A percentile compares a stretch with the other conserved stretches of the same genome.
These are phyloP conservation scores for Chascanopsetta lugubris DNA, from an alignment of 2,113 vertebrate genomes.

Conservation along the genomic window DNA sequence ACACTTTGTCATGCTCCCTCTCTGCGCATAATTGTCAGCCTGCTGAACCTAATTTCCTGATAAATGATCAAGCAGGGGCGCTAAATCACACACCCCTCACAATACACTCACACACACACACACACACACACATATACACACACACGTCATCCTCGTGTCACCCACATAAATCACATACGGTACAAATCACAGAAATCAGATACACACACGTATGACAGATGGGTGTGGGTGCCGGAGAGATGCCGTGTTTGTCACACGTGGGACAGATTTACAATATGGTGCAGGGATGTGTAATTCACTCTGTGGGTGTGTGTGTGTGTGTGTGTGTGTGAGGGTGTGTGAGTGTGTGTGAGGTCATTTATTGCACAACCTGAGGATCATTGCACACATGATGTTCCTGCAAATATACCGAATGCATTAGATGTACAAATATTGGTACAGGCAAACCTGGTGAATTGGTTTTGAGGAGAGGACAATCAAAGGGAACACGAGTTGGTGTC, in stretches of 20 bases:
- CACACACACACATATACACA: constrained; percentile 5
- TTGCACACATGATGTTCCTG: constrained; percentile 16
- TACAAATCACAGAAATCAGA: constrained; percentile 45
- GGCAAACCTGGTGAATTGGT: too few species aligned
- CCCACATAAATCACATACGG: constrained; percentile 27
- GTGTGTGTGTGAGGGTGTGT: constrained; percentile 27
- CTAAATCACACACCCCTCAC: constrained; percentile 50
- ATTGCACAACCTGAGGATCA: constrained; percentile 30
- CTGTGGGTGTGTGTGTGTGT: constrained; percentile 51
- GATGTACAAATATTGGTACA: neutral
- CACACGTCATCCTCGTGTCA: constrained; percentile 15
- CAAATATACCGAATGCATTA: constrained; percentile 20
- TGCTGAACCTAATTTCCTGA: constrained; percentile 63
- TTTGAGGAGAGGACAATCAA: too few species aligned
- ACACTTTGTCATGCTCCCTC: constrained; percentile 52
- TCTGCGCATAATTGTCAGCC: constrained; percentile 33
- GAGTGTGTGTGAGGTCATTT: constrained; percentile 33
- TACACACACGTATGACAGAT: constrained; percentile 50
- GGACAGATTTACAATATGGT: constrained; percentile 68
- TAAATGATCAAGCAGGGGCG: constrained; percentile 40
- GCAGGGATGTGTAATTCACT: constrained; percentile 38
- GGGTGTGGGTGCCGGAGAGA: constrained; percentile 58
- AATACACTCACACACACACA: constrained; percentile 1
- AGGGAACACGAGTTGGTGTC: too few species aligned
- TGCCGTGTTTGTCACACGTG: constrained; percentile 41